phyloP scores from a whole-genome alignment of 2,888 invertebrate species.

The Phorcus lineatus region DNA sequence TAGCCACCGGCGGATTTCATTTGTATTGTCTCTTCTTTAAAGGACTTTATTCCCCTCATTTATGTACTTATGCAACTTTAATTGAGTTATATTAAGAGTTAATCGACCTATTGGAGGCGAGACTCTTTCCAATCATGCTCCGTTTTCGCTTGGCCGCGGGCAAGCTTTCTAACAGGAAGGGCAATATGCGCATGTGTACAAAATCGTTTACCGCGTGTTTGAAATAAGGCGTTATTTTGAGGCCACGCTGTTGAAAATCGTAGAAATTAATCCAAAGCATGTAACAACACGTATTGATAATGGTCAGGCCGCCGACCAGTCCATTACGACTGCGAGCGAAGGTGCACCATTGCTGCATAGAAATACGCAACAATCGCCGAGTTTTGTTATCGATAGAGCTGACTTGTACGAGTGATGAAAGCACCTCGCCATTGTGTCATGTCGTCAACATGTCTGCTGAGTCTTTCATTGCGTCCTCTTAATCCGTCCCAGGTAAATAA shows the following conservation, averaged over 20 bases:
- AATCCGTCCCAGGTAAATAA: conserved; percentile 61
- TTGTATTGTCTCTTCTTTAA: conserved; percentile 9
- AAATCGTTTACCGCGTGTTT: background rate
- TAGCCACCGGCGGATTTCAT: background rate
- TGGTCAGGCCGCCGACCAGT: conserved; percentile 18
- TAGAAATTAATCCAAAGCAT: conserved; percentile 20
- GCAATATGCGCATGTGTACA: conserved; percentile 11
- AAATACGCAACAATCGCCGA: conserved; percentile 27
- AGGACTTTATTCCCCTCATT: conserved; percentile 14
- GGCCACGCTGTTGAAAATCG: conserved; percentile 8
- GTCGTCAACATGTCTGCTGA: conserved; percentile 58
- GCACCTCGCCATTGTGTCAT: conserved; percentile 38
- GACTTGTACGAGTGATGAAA: conserved; percentile 31
- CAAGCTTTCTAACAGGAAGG: background rate
- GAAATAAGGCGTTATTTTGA: background rate
- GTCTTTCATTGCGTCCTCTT: conserved; percentile 41
- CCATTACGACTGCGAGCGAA: conserved; percentile 26
- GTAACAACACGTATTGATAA: conserved; percentile 23
- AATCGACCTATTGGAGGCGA: conserved; percentile 3
- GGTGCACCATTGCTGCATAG: conserved; percentile 24
- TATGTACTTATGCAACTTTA: conserved; percentile 22
- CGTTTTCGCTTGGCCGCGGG: conserved; percentile 7
- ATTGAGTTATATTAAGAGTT: conserved; percentile 24
- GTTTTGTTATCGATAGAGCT: conserved; percentile 34
- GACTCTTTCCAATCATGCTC: background rate